Base-by-base conservation (phyloP, 2,888 invertebrate species). In the Phyto melanocephala region DNA sequence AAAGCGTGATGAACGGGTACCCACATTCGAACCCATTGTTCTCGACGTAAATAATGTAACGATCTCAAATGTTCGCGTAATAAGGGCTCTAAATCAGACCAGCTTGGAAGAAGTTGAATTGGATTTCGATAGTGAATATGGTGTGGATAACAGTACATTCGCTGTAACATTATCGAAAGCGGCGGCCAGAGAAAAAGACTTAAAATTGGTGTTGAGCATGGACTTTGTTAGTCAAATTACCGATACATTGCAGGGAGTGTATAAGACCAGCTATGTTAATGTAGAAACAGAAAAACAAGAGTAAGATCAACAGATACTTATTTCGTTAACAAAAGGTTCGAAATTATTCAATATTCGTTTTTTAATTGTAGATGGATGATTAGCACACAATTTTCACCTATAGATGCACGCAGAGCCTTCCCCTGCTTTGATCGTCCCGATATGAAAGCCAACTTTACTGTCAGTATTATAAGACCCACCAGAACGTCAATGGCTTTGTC, bases 361-460 rank as follows among this genome's bases (percentile, higher is more conserved):
- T 75, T 35, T 45, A 6, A 20, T 87, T 88, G 13, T 86, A 96
- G 96, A 88, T 95, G 94, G 94, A 92, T 96, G 90, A 95, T 93
- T 1, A 94, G 95, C 6, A 96, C 96, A 0, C 96, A 96, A 87
- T 96, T 96, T 88, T 95, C 96, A 82, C 94, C 96, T 0, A 94
- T 94, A 0, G 94, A 95, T 86, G 96, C 96, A 0, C 93, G 96
- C 47, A 93, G 94, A 87, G 96, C 96, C 0, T 97, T 97, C 88
- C 97, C 97, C 6, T 97, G 97, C 89, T 96, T 96, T 87, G 97
- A 97, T 87, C 96, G 97, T 85, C 97, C 97, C 1, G 92, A 93
- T 15, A 95, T 95, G 88, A 96, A 97, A 88, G 95, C 97, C 0
- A 93, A 92, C 37, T 97, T 96, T 84, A 93, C 93, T 7, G 93